These are phyloP conservation scores for Papilio machaon DNA, from an alignment of 1,140 invertebrate species.

Conservation along the genomic window DNA sequence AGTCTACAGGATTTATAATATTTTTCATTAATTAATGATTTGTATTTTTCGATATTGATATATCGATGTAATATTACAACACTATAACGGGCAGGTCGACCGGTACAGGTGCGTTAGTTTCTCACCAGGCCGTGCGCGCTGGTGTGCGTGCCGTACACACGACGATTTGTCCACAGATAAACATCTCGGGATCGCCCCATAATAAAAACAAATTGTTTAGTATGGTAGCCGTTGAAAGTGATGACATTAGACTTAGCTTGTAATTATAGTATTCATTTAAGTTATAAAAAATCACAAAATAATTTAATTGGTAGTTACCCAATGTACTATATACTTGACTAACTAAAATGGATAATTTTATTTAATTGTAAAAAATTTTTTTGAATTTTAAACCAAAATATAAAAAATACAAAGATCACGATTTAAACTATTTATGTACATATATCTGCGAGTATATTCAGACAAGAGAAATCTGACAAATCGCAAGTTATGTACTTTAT, in stretches of 20 bases:
- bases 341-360: no score
- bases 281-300: not conserved
- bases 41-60: constrained; percentile 48
- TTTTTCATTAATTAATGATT: not conserved
- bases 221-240: constrained; percentile 35
- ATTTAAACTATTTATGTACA: no score
- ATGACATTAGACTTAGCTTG: constrained; percentile 13
- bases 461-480: no score
- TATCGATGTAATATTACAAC: constrained; percentile 43
- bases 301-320: not conserved
- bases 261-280: constrained; percentile 14
- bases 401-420: no score
- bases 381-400: no score
- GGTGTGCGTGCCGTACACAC: constrained; percentile 59
- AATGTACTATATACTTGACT: no score
- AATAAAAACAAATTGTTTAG: constrained; percentile 40
- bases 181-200: constrained; percentile 59
- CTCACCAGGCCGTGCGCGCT: constrained; percentile 56
- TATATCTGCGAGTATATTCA: no score
- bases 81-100: constrained; percentile 58
- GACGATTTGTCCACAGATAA: constrained; percentile 71
- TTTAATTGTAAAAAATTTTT: no score
- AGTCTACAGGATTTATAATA: not conserved
- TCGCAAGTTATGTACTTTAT: no score
- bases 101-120: constrained; percentile 74